Percentiles rank a stretch among this genome's conserved stretches.
phyloP scores from a whole-genome alignment of 2,797 vertebrate species.

The Diglossa cyanea region DNA sequence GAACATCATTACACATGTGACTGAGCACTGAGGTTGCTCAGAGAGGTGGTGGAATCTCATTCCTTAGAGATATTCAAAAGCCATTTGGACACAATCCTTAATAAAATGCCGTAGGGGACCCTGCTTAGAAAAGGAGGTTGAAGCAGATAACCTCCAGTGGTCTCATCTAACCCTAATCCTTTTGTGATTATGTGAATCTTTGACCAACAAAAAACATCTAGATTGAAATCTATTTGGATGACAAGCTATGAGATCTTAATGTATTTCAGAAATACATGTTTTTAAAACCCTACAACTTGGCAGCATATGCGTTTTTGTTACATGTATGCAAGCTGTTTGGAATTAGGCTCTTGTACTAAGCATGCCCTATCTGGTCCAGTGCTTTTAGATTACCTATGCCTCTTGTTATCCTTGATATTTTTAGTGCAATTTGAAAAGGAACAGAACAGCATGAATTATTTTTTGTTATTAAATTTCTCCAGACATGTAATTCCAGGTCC shows the following conservation, averaged over 20 bases:
- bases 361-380: neutral
- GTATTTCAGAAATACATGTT: rapidly evolving
- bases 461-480: neutral
- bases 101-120: neutral
- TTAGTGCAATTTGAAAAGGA: neutral
- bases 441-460: neutral
- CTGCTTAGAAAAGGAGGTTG: neutral
- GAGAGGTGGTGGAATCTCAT: neutral
- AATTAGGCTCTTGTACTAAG: neutral
- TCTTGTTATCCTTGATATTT: neutral
- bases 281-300: neutral
- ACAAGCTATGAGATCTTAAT: neutral
- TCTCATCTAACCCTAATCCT: neutral
- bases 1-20: neutral
- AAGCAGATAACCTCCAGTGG: neutral
- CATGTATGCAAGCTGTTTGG: neutral
- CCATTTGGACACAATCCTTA: neutral
- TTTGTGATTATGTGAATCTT: neutral
- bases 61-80: neutral
- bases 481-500: neutral
- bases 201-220: neutral
- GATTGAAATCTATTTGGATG: neutral
- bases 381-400: neutral
- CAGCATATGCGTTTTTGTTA: neutral
- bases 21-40: neutral